Evolutionary conservation across 2,113 vertebrate genomes (phyloP).

Genomic region (Taxidea taxus): DNA sequence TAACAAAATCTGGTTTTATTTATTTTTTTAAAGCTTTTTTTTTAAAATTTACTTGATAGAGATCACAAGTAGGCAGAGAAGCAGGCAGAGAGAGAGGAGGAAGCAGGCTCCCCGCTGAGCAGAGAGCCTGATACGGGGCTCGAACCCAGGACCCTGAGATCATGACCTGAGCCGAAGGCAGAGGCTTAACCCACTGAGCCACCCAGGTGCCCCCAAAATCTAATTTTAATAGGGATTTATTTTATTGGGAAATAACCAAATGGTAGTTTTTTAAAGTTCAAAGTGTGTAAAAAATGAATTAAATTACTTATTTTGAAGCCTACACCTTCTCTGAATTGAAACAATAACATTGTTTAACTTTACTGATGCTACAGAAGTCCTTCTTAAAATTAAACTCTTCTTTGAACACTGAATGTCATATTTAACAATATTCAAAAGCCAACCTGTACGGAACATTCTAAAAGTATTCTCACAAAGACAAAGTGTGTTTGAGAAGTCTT

Average conservation of each 20-base stretch:
- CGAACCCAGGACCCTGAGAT: too few species aligned
- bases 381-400: conserved; percentile 19
- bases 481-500: neutral
- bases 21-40: too few species aligned
- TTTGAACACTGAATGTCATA: neutral
- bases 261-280: neutral
- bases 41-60: too few species aligned
- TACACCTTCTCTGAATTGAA: neutral
- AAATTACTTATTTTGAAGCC: neutral
- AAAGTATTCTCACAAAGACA: neutral
- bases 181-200: too few species aligned
- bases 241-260: neutral
- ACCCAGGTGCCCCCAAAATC: too few species aligned
- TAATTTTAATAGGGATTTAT: neutral
- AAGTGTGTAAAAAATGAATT: neutral
- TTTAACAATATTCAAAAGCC: neutral
- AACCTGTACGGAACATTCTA: neutral
- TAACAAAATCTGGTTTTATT: neutral
- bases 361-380: neutral
- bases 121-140: too few species aligned
- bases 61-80: too few species aligned
- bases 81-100: too few species aligned
- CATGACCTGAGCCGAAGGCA: too few species aligned
- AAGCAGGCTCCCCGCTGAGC: too few species aligned
- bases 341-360: neutral